Evolutionary conservation across 2,113 vertebrate species (phyloP).

Genomic region (Amblyornis subalaris): DNA sequence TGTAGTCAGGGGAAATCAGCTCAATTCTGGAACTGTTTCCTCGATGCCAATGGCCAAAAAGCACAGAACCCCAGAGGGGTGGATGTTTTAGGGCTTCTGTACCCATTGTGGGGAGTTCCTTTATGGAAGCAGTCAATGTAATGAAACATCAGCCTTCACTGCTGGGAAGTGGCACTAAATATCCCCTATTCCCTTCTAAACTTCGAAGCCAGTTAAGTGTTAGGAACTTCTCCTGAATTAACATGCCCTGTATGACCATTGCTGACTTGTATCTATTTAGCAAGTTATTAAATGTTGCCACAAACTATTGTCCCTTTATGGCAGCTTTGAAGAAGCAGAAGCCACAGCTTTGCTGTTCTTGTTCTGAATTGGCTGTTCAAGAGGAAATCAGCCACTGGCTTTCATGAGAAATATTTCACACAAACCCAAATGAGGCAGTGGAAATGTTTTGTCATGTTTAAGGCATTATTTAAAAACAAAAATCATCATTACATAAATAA

Average conservation of each 20-base stretch:
- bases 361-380: neutral
- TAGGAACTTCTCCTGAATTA: neutral
- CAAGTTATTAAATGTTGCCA: neutral
- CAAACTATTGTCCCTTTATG: neutral
- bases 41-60: neutral
- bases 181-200: neutral
- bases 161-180: neutral
- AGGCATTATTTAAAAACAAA: neutral
- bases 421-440: neutral
- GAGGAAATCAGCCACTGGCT: neutral
- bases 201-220: neutral
- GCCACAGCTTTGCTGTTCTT: neutral
- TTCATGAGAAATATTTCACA: neutral
- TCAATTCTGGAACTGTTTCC: neutral
- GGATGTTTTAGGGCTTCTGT: neutral
- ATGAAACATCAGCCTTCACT: neutral
- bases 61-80: neutral
- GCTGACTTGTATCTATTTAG: neutral
- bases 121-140: neutral
- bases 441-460: neutral
- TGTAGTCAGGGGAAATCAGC: neutral
- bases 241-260: neutral
- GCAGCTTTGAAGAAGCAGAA: neutral
- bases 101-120: neutral
- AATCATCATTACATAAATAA: neutral